phyloP scores from a whole-genome alignment of 2,113 vertebrate genomes.

The Grammomys surdaster region DNA sequence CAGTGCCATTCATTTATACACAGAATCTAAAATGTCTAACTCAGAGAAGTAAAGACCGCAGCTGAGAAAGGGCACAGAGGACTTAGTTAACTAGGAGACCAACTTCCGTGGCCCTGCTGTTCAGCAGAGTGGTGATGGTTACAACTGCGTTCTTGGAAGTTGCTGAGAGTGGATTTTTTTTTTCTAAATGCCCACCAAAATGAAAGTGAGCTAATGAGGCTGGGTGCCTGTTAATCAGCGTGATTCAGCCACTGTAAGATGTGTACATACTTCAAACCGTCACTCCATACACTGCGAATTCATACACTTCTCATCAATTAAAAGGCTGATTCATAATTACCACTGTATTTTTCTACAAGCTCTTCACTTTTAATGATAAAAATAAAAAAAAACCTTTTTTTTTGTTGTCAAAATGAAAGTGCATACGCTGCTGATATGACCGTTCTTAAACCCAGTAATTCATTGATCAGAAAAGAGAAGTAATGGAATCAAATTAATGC shows the following conservation, averaged over 20 bases:
- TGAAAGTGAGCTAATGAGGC: neutral
- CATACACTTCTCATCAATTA: neutral
- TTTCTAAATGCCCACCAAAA: neutral
- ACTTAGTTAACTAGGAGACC: neutral
- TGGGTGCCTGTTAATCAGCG: neutral
- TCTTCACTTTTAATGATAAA: slow-evolving; percentile 14
- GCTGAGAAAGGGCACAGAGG: too few relatives aligned
- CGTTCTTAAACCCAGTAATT: neutral
- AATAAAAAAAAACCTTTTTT: neutral
- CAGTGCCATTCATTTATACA: too few relatives aligned
- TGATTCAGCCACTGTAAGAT: neutral
- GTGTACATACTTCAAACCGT: neutral
- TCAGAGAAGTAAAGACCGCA: neutral
- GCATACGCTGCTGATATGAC: neutral
- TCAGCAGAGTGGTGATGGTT: neutral
- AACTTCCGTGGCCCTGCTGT: neutral
- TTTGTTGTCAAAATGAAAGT: neutral
- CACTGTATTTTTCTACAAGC: neutral
- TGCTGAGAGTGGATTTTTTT: neutral
- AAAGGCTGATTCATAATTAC: neutral
- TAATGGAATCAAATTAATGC: neutral
- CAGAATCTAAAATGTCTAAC: neutral
- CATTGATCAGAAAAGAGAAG: neutral
- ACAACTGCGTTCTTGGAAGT: too few relatives aligned
- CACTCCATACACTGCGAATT: too few relatives aligned